Base-by-base conservation (phyloP, 1,140 invertebrate species). In the Cotesia vestalis region DNA sequence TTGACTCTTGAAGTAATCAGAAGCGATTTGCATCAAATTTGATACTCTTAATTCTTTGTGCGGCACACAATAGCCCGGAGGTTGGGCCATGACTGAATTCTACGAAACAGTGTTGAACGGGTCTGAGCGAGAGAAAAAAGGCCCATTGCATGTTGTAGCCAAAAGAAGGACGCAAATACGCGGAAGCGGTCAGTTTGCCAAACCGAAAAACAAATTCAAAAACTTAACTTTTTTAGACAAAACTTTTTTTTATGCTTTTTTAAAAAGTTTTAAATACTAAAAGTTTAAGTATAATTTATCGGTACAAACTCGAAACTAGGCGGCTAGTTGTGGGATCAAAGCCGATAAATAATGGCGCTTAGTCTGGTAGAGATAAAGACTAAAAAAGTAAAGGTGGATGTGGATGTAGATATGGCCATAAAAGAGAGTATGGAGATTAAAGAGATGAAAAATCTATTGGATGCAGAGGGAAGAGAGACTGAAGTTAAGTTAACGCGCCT, bases 401-500 rank as follows among this genome's bases (percentile, higher is more conserved):
- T 46, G 6, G 11, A 46, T 46, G 11, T 46, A 9, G 11, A 9
- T 9, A 61, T 61, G 17, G 53, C 9, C 5, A 57, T 20, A 36
- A 62, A 62, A 62, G 11, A 9, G 35, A 62, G 34, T 12, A 17
- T 36, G 35, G 74, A 73, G 69, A 73, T 11, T 67, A 55, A 66
- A 40, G 72, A 69, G 69, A 75, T 78, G 77, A 78, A 83, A 83
- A 46, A 46, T 46, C 6, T 84, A 79, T 84, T 64, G 78, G 77
- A 84, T 80, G 80, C 81, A 79, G 40, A 46, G 73, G 71, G 73
- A 27, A 63, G 53, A 76, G 71, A 79, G 73, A 75, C 78, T 27
- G 1, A 27, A 27, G 27, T 27, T 27, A 2, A 27, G 27, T 27
- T 27, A 80, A 80, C 79, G 78, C 78, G 78, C 79, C 79, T 79